Percentiles rank a stretch among this genome's conserved stretches.
These are phyloP conservation scores for Melieria picta DNA, from an alignment of 2,888 invertebrate genomes.

Conservation along the genomic window DNA sequence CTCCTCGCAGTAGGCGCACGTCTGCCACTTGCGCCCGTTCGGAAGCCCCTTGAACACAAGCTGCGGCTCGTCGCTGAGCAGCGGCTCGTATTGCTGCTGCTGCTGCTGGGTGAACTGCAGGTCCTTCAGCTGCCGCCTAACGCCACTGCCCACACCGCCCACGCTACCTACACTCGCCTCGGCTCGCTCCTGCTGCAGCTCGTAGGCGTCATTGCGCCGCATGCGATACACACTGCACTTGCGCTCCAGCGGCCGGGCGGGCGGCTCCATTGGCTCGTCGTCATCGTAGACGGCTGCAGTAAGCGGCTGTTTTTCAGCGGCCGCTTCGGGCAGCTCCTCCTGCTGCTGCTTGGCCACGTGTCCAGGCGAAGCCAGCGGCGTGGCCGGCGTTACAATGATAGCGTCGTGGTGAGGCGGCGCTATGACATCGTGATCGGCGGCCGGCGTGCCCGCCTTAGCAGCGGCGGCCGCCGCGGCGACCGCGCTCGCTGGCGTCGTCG, in stretches of 20 bases:
- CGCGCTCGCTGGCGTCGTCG: conserved; percentile 59
- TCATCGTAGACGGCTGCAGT: conserved; percentile 50
- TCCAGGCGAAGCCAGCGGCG: conserved; percentile 66
- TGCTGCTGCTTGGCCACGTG: conserved; percentile 55
- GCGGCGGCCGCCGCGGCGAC: conserved; percentile 50
- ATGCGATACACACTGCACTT: conserved; percentile 66
- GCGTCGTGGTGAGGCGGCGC: conserved; percentile 58
- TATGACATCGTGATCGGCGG: conserved; percentile 45
- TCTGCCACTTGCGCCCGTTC: conserved; percentile 60
- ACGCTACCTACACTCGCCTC: conserved; percentile 8
- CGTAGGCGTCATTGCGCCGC: conserved; percentile 61
- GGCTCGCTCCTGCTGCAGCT: conserved; percentile 34
- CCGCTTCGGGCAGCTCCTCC: conserved; percentile 29
- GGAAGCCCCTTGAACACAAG: conserved; percentile 61
- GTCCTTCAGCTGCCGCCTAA: conserved; percentile 58
- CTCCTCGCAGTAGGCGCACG: conserved; percentile 65
- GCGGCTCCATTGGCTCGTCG: conserved; percentile 56
- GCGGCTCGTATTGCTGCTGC: conserved; percentile 59
- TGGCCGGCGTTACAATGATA: conserved; percentile 66
- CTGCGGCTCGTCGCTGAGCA: conserved; percentile 62
- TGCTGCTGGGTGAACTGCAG: conserved; percentile 56
- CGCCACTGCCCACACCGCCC: conserved; percentile 43
- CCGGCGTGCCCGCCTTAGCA: conserved; percentile 44
- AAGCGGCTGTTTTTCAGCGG: conserved; percentile 47
- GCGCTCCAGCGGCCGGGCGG: conserved; percentile 60